Percentiles rank a stretch among this genome's conserved stretches.
phyloP scores from a whole-genome alignment of 2,797 vertebrate genomes.

The Brachyalestes nurse region DNA sequence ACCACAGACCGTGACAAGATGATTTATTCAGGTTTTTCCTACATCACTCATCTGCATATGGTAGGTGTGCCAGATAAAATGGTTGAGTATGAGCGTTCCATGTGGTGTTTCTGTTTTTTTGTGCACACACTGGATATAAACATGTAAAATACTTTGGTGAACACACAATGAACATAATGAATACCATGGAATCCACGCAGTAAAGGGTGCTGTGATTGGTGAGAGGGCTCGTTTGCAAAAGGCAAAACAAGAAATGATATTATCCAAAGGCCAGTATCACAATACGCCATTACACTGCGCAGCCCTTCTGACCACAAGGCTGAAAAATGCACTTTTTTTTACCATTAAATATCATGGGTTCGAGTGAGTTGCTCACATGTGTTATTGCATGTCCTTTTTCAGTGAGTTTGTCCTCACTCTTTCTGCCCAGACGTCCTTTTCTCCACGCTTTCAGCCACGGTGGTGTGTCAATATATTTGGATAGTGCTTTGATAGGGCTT shows the following conservation, averaged over 20 bases:
- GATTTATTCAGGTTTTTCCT: no score
- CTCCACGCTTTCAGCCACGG: not conserved
- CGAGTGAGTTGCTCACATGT: not conserved
- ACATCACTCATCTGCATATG: no score
- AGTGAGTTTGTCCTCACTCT: not conserved
- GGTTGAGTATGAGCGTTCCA: no score
- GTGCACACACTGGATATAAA: no score
- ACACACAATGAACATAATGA: no score
- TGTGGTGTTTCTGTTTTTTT: no score
- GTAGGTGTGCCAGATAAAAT: no score
- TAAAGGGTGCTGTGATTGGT: not conserved
- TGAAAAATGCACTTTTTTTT: not conserved
- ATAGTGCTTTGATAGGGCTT: conserved; percentile 2
- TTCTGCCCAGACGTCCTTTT: not conserved
- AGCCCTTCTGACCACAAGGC: not conserved
- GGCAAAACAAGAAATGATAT: not conserved
- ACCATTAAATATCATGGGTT: not conserved
- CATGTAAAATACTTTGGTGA: no score
- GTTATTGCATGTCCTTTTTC: not conserved
- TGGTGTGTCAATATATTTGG: not conserved
- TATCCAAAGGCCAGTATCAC: not conserved
- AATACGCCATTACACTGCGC: not conserved
- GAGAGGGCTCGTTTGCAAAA: not conserved
- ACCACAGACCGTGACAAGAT: no score
- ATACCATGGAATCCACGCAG: no score